Evolutionary conservation across 2,113 vertebrate species (phyloP).

Genomic region (Condylura cristata): DNA sequence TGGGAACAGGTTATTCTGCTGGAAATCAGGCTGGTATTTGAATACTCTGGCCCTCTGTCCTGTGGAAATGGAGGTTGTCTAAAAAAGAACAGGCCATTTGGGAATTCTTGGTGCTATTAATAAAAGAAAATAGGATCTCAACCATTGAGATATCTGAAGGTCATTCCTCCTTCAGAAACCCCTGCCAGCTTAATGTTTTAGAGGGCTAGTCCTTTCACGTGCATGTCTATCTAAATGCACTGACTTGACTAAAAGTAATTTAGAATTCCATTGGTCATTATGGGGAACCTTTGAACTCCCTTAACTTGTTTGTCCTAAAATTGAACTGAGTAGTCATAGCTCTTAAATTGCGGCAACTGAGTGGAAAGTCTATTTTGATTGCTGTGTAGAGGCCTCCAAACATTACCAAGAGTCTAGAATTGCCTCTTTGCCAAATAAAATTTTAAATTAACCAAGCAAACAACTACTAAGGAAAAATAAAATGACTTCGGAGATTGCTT

Average conservation of each 20-base stretch:
- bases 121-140: background rate
- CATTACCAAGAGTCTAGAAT: background rate
- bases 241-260: background rate
- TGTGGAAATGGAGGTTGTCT: background rate
- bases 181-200: background rate
- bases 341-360: background rate
- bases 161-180: background rate
- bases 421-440: background rate
- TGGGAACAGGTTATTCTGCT: background rate
- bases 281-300: background rate
- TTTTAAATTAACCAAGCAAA: background rate
- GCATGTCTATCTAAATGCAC: background rate
- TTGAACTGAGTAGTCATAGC: background rate
- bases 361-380: background rate
- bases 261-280: background rate
- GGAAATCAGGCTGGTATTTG: background rate
- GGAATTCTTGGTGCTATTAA: background rate
- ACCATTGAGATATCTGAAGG: background rate
- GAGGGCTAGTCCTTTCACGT: background rate
- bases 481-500: background rate
- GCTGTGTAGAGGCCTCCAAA: background rate
- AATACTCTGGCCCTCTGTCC: background rate
- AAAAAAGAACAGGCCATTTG: background rate
- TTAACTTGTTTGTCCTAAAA: background rate
- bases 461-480: background rate